Percentiles rank a stretch among this genome's conserved stretches.
These are phyloP conservation scores for Myotis planiceps DNA, from an alignment of 2,797 vertebrate genomes.

Conservation along the genomic window DNA sequence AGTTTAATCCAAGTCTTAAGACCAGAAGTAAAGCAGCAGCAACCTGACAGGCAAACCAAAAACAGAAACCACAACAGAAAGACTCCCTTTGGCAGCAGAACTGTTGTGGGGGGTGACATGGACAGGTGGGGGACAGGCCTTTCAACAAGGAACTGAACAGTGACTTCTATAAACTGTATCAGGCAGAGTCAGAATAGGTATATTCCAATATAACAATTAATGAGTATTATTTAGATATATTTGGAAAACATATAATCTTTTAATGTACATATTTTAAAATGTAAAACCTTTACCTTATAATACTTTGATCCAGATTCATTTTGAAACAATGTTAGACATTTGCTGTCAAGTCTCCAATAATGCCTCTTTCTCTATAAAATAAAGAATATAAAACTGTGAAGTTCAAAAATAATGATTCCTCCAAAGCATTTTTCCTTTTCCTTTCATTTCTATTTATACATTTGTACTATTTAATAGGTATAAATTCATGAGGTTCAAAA, in stretches of 20 bases:
- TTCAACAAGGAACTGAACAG: not conserved
- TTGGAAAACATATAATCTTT: not conserved
- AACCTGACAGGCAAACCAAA: not conserved
- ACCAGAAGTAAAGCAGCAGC: not conserved
- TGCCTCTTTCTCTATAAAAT: slow-evolving; percentile 94
- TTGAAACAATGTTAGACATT: slow-evolving; percentile 97
- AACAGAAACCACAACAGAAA: not conserved
- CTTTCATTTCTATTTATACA: not conserved
- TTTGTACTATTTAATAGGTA: not conserved
- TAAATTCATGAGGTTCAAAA: slow-evolving; percentile 31
- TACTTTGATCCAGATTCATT: slow-evolving; percentile 98
- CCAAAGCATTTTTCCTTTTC: not conserved
- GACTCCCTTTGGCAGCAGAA: not conserved
- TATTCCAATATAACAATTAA: not conserved
- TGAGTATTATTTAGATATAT: not conserved
- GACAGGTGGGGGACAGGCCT: not conserved
- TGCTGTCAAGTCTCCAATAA: slow-evolving; percentile 98
- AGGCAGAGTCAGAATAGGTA: not conserved
- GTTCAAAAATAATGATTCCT: slow-evolving; percentile 50
- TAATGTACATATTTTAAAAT: not conserved
- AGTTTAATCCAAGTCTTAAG: not conserved
- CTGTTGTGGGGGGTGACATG: not conserved
- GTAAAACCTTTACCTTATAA: slow-evolving; percentile 92
- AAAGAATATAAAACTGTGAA: slow-evolving; percentile 57
- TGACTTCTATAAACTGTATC: not conserved